Conservation (phyloP, 2,888 invertebrate species). For the Hartigia nigra region DNA sequence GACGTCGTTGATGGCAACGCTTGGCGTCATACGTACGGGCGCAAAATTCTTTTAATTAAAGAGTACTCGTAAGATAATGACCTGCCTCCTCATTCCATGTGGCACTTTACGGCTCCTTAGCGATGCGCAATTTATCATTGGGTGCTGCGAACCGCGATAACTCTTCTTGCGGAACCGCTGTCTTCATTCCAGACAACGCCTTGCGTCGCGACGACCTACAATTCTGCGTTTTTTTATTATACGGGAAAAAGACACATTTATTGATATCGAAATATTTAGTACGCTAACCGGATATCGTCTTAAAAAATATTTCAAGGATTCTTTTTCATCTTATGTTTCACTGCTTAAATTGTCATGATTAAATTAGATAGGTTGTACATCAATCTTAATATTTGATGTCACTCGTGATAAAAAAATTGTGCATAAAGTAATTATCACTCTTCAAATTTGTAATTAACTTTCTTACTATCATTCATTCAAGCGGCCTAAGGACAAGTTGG, state of each 20-base stretch:
- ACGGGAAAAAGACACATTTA: neutral
- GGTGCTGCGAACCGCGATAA: neutral
- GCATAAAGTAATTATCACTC: no score
- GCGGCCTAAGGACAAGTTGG: no score
- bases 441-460: no score
- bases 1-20: neutral
- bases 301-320: neutral
- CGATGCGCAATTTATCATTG: conserved; percentile 9
- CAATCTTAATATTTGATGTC: no score
- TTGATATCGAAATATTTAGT: conserved; percentile 14
- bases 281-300: conserved; percentile 25
- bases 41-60: neutral
- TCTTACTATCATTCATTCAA: no score
- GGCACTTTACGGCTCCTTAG: conserved; percentile 5
- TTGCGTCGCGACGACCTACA: conserved; percentile 26
- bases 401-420: no score
- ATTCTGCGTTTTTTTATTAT: conserved; percentile 21
- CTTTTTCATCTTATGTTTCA: neutral
- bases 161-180: neutral
- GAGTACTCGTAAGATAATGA: conserved; percentile 2
- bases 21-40: neutral
- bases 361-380: no score
- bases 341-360: no score
- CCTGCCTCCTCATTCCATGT: neutral
- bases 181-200: conserved; percentile 1